Evolutionary conservation across 2,888 invertebrate species (phyloP).

Genomic region (Diarsia brunnea): DNA sequence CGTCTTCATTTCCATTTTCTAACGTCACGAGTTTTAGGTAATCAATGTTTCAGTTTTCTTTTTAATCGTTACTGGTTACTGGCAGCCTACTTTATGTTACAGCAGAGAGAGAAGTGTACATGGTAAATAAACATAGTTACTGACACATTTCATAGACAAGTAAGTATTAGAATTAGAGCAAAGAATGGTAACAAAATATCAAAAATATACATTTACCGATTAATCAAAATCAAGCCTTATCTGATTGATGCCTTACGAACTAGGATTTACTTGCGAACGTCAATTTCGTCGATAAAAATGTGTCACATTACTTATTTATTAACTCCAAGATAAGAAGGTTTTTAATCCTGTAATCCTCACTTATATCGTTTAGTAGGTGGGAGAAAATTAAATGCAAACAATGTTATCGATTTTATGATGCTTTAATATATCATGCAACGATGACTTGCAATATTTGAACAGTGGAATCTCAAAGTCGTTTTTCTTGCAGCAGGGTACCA

Average conservation of each 20-base stretch:
- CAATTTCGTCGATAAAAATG: conserved; percentile 24
- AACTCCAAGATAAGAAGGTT: conserved; percentile 24
- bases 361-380: neutral
- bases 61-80: neutral
- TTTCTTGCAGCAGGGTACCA: neutral
- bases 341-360: conserved; percentile 38
- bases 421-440: neutral
- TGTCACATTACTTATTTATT: conserved; percentile 21
- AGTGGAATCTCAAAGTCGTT: neutral
- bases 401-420: conserved; percentile 6
- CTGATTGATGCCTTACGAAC: conserved; percentile 24
- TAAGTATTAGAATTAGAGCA: neutral
- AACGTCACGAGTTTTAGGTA: neutral
- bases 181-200: neutral
- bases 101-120: neutral
- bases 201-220: conserved; percentile 24
- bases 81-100: neutral
- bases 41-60: neutral
- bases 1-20: neutral
- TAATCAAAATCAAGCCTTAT: conserved; percentile 28
- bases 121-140: neutral
- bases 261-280: conserved; percentile 24
- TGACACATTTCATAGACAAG: neutral
- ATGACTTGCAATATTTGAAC: conserved; percentile 2
- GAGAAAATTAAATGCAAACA: conserved; percentile 4